Conservation (phyloP, 2,888 invertebrate species). For the Thera britannica region DNA sequence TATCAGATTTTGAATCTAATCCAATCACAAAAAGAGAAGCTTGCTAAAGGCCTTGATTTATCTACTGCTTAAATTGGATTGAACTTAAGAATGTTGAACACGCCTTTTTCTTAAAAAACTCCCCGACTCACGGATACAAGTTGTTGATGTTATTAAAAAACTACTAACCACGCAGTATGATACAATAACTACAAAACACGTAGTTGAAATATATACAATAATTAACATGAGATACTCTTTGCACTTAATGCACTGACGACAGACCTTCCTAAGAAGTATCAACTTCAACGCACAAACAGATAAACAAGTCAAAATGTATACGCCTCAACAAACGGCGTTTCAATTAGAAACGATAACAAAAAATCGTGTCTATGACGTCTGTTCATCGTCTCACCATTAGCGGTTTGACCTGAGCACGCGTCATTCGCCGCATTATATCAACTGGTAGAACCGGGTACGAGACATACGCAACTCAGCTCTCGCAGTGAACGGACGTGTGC, state of each 20-base stretch:
- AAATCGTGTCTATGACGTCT: constrained; percentile 52
- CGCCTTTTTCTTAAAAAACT: background rate
- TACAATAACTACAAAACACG: background rate
- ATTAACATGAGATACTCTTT: background rate
- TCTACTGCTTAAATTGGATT: background rate
- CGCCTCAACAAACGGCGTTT: constrained; percentile 26
- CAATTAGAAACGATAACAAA: constrained; percentile 52
- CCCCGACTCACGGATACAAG: background rate
- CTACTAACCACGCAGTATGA: background rate
- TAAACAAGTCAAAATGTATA: constrained; percentile 13
- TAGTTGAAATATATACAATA: background rate
- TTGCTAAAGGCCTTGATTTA: background rate
- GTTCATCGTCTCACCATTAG: constrained; percentile 43
- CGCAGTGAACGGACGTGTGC: constrained; percentile 54
- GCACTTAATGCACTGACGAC: constrained; percentile 1
- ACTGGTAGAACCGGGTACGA: constrained; percentile 52
- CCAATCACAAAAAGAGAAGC: background rate
- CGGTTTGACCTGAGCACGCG: constrained; percentile 57
- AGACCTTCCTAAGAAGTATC: constrained; percentile 13
- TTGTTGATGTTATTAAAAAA: background rate
- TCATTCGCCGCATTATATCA: constrained; percentile 56
- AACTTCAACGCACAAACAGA: constrained; percentile 17
- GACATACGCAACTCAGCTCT: constrained; percentile 50
- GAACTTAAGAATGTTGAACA: background rate
- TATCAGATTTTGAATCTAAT: background rate